These are phyloP conservation scores for Piprites chloris DNA, from an alignment of 2,113 vertebrate species.

Conservation along the genomic window DNA sequence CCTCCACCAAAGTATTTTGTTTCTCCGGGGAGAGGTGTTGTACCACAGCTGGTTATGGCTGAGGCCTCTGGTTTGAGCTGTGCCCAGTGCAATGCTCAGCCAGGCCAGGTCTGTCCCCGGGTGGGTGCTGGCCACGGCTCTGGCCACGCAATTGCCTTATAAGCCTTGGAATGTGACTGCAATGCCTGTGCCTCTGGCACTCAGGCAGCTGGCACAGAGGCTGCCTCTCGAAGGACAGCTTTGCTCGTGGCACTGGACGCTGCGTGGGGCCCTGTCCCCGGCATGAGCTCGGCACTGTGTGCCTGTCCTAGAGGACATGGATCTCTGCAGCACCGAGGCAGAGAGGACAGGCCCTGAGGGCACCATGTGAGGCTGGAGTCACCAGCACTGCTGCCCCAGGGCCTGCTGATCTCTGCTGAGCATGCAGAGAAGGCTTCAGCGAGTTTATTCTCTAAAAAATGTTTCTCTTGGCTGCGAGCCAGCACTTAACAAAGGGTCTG, in stretches of 20 bases:
- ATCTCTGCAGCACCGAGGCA: background rate
- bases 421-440: background rate
- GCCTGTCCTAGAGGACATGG: background rate
- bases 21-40: rapidly evolving
- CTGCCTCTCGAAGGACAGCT: background rate
- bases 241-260: background rate
- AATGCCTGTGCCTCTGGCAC: background rate
- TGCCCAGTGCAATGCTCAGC: rapidly evolving
- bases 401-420: background rate
- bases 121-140: background rate
- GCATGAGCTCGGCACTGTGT: rapidly evolving
- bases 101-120: background rate
- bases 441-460: slow-evolving; percentile 51
- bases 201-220: background rate
- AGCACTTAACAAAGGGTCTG: slow-evolving; percentile 63
- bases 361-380: background rate
- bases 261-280: background rate
- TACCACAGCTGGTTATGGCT: background rate
- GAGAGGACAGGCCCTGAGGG: rapidly evolving
- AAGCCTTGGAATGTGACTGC: slow-evolving; percentile 75
- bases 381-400: rapidly evolving
- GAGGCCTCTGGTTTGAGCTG: background rate
- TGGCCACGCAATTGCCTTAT: slow-evolving; percentile 72
- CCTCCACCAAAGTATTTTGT: background rate
- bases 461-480: slow-evolving; percentile 59